Base-by-base conservation (phyloP, 1,140 invertebrate species). In the Lanistes nyassanus region DNA sequence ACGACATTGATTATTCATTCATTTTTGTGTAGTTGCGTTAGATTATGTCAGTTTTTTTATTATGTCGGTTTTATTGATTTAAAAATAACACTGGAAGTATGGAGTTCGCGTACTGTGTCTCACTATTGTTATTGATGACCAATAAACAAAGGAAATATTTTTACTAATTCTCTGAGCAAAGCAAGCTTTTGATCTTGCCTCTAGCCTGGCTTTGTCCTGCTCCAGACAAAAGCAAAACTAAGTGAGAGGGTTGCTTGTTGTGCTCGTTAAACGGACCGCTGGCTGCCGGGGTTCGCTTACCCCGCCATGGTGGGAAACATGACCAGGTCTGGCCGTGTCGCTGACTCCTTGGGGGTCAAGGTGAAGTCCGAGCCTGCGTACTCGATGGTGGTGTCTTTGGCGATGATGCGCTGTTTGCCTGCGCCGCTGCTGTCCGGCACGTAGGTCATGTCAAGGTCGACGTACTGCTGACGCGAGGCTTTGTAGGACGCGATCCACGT, bases 281-380 rank as follows among this genome's bases (percentile, higher is more conserved):
- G 3, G n/a, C 3, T 31, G 26, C 23, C 31, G 19, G 23, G 13
- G 21, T n/a, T 9, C 3, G 37, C 81, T 80, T 76, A 84, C 83
- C 83, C 83, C 31, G 83, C 83, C 74, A 84, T 82, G 0, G 78
- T 81, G 11, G 83, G 83, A 56, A 84, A 81, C 42, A 81, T 78
- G n/a, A 80, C 60, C 19, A 84, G 74, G 64, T 84, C 79, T 7
- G 78, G 78, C 53, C 78, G 21, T 13, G 71, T 74, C 0, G 19
- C 36, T 7, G 68, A 9, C 4, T 76, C 74, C 3, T 31, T 26
- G 4, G 58, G 75, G 3, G 76, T 67, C 19, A 84, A 66, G 26
- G 76, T 21, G 26, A 75, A 76, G 71, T 84, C 83, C 0, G 80
- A 81, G 11, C 83, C 83, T 3, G 81, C 83, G 73, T 80, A 84